Evolutionary conservation across 1,140 invertebrate genomes (phyloP).

Genomic region (Trypoxylus dichotomus): DNA sequence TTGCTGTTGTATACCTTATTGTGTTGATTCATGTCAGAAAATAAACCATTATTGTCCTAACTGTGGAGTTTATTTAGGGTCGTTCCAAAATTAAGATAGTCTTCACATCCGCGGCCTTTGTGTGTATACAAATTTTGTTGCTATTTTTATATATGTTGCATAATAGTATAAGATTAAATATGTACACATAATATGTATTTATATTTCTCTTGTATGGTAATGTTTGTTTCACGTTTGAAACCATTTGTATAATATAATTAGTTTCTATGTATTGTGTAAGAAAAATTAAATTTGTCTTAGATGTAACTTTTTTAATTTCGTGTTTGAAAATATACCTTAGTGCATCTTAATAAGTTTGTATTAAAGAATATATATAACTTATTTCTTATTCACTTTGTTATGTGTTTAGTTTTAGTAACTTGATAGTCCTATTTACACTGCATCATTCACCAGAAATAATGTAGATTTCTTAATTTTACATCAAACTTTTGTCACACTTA

Average conservation of each 20-base stretch:
- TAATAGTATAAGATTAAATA: background rate
- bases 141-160: background rate
- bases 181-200: background rate
- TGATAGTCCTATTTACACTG: too few species aligned
- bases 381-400: too few species aligned
- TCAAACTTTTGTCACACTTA: too few species aligned
- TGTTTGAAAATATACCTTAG: background rate
- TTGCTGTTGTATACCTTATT: conserved; percentile 56
- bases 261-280: background rate
- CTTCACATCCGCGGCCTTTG: background rate
- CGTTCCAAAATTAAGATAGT: conserved; percentile 42
- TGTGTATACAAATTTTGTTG: background rate
- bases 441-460: too few species aligned
- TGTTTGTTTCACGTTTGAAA: background rate
- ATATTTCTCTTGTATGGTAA: background rate
- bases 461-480: too few species aligned
- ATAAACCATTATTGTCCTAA: conserved; percentile 60
- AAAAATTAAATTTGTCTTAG: background rate
- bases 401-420: too few species aligned
- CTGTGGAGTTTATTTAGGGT: conserved; percentile 58
- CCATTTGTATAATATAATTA: too few species aligned
- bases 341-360: too few species aligned
- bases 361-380: too few species aligned
- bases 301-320: background rate
- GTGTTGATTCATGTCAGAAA: conserved; percentile 58